Base-by-base conservation (phyloP, 2,888 invertebrate genomes). In the Tetragonula carbonaria region DNA sequence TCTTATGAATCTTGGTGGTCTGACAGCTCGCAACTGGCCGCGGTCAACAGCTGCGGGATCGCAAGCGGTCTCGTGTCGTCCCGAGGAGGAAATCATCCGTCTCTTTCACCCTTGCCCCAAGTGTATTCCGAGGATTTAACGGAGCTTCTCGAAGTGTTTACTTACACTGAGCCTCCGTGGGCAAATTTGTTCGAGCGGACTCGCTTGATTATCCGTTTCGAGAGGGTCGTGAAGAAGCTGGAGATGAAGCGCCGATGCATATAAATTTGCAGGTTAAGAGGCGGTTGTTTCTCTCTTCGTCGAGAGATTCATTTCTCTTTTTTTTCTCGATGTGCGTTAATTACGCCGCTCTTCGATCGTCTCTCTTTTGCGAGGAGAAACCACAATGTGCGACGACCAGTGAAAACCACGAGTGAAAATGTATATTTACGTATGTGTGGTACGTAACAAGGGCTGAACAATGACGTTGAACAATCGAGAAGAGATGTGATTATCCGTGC, bases 41-140 rank as follows among this genome's bases (percentile, higher is more conserved):
- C 73, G 88, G 87, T 87, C 88, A 87, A 88, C 82, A 65, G 72
- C 76, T 57, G 77, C 33, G 65, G 63, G 63, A 28, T 4, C 13
- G 33, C 28, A 2, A 28, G 28, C 28, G 63, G n/a, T 62, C 23
- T 62, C 23, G 77, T 51, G 66, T 67, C 62, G 65, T 63, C 51
- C 57, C 67, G 23, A 8, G 45, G 68, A 57, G 75, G 89, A 87
- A 84, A 88, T 87, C 81, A 66, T 82, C 75, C 63, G 73, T 88
- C 86, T 71, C 79, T 77, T 77, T 67, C 66, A 70, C 77, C 81
- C 78, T 82, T 79, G 75, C 78, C 81, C 78, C 81, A 68, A 88
- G 88, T 85, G 88, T 88, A 86, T 90, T 2, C 85, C 66, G 80
- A 89, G 88, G 90, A 89, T 89, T 88, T 90, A 88, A 82, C 85